Conservation (phyloP, 2,797 vertebrate genomes). For the Tragopan temminckii region DNA sequence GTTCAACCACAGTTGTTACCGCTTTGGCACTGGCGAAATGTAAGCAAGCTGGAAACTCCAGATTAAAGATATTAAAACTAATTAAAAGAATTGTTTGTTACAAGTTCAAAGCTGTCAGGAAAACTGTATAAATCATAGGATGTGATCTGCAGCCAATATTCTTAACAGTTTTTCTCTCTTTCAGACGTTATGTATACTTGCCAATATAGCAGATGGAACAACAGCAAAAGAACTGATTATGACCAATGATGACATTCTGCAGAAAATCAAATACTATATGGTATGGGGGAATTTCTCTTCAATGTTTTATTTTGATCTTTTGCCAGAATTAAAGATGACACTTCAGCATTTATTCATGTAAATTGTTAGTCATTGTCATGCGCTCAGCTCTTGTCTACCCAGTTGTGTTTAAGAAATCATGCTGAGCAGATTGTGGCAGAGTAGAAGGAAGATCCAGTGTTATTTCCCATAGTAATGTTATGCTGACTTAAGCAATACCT, state of each 20-base stretch:
- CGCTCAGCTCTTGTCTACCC: not conserved
- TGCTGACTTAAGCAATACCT: not conserved
- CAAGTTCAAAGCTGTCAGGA: not conserved
- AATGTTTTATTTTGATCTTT: not conserved
- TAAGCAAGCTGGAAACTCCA: not conserved
- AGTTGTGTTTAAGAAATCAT: not conserved
- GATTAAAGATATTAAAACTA: constrained; percentile 5
- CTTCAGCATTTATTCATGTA: not conserved
- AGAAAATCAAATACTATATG: constrained; percentile 99
- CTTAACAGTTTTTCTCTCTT: constrained; percentile 53
- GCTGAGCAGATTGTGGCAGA: not conserved
- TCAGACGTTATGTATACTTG: constrained; percentile 96
- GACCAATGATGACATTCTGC: constrained; percentile 98
- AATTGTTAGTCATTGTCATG: not conserved
- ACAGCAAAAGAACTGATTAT: constrained; percentile 98
- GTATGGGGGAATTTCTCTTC: constrained; percentile 77
- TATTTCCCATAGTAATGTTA: not conserved
- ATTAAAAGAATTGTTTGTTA: constrained; percentile 31
- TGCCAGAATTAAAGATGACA: not conserved
- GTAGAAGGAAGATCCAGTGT: not conserved
- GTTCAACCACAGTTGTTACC: not conserved
- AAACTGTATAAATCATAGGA: not conserved
- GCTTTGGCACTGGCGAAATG: constrained; percentile 12
- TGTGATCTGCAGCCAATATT: not conserved
- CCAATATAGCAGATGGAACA: constrained; percentile 97